Percentiles rank a stretch among this genome's conserved stretches.
Conservation (phyloP, 2,113 vertebrate genomes). For the Ciconia boyciana region DNA sequence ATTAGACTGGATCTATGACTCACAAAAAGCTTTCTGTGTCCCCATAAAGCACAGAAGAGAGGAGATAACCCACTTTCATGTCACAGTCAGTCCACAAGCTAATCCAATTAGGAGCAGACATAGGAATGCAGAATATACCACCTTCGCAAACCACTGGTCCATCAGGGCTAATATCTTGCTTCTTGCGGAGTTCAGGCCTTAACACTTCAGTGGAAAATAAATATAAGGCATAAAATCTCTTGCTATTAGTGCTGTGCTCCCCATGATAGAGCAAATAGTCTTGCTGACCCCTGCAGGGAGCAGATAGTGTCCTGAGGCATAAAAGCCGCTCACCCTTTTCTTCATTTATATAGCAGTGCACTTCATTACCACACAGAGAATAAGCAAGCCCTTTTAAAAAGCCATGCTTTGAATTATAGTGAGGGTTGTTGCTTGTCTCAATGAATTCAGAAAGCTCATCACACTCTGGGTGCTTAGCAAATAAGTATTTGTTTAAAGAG, state of each 20-base stretch:
- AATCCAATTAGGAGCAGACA: not conserved
- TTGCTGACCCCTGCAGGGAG: slow-evolving; percentile 18
- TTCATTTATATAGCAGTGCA: not conserved
- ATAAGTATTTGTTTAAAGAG: not conserved
- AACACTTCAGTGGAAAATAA: slow-evolving; percentile 6
- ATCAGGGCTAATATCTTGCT: not conserved
- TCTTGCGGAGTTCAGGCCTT: not conserved
- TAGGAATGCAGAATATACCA: not conserved
- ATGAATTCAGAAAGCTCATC: not conserved
- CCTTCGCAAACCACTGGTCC: not conserved
- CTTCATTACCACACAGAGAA: not conserved
- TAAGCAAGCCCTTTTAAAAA: not conserved
- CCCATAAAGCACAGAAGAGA: not conserved
- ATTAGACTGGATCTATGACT: not conserved
- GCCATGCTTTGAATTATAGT: not conserved
- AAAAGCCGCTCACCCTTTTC: not conserved
- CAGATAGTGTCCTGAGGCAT: not conserved
- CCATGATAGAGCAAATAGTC: not conserved
- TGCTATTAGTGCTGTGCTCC: not conserved
- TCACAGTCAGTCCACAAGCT: not conserved
- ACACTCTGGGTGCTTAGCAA: not conserved
- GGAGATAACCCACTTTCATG: not conserved
- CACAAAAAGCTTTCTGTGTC: not conserved
- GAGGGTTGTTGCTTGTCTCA: not conserved
- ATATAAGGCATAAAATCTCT: not conserved